Evolutionary conservation across 2,113 vertebrate species (phyloP).

Genomic region (Lethenteron reissneri): DNA sequence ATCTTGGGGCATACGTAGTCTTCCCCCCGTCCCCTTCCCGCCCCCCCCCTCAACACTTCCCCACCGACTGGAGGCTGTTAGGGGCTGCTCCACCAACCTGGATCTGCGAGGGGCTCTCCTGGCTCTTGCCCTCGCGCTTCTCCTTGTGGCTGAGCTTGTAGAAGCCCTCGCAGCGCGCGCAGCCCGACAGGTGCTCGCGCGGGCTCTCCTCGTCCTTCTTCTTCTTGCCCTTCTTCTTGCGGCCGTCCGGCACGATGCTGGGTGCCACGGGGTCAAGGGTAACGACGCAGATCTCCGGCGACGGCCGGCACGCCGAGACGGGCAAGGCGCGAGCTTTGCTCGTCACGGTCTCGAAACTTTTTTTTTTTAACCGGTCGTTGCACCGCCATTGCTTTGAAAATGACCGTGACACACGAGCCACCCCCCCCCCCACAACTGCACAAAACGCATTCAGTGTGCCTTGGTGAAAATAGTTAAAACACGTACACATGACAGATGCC

Average conservation of each 20-base stretch:
- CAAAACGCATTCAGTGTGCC: too few relatives aligned
- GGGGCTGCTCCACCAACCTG: neutral
- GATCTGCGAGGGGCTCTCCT: neutral
- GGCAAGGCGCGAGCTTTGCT: too few relatives aligned
- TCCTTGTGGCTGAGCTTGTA: constrained; percentile 79
- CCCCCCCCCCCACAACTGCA: too few relatives aligned
- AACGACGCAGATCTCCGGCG: neutral
- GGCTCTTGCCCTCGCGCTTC: constrained; percentile 20
- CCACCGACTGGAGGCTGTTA: neutral
- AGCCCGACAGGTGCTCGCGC: constrained; percentile 54
- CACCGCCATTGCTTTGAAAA: too few relatives aligned
- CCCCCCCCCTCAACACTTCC: neutral
- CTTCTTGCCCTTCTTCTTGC: constrained; percentile 20
- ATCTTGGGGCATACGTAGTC: too few relatives aligned
- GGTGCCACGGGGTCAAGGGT: neutral
- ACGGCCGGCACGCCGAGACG: too few relatives aligned
- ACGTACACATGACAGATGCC: too few relatives aligned
- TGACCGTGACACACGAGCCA: too few relatives aligned
- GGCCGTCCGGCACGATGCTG: neutral
- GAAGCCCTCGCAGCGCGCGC: constrained; percentile 63
- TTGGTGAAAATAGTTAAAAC: too few relatives aligned
- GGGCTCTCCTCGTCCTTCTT: constrained; percentile 37
- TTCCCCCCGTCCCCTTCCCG: too few relatives aligned
- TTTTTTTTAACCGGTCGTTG: too few relatives aligned
- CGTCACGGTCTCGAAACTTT: too few relatives aligned